phyloP scores from a whole-genome alignment of 2,888 invertebrate species.

The Balanococcus diminutus region DNA sequence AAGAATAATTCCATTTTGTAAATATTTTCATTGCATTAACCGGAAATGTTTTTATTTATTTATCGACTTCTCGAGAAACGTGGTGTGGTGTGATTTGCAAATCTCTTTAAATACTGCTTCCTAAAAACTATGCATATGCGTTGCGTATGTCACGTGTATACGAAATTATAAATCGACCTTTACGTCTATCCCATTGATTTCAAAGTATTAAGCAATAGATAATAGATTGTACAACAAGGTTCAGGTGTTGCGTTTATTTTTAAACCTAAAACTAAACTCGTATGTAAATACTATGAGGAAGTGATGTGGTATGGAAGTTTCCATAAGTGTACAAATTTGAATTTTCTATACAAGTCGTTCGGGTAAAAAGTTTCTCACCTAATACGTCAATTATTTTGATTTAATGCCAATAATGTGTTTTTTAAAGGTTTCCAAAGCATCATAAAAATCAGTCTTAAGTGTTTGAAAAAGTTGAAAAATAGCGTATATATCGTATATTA shows the following conservation, averaged over 20 bases:
- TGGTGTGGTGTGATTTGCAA: neutral
- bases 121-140: neutral
- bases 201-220: neutral
- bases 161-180: neutral
- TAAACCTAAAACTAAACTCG: neutral
- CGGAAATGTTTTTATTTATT: neutral
- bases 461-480: neutral
- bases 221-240: neutral
- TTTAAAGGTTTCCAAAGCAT: neutral
- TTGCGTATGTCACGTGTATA: neutral
- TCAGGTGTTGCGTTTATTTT: neutral
- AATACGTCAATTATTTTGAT: neutral
- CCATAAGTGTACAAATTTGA: neutral
- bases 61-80: neutral
- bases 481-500: too few relatives aligned
- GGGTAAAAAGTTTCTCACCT: neutral
- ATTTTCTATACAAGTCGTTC: neutral
- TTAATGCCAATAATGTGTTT: neutral
- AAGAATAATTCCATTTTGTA: neutral
- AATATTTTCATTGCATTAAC: slow-evolving; percentile 1
- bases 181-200: neutral
- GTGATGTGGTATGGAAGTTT: neutral
- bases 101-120: neutral
- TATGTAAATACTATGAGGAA: neutral
- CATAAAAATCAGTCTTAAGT: neutral